phyloP scores from a whole-genome alignment of 1,140 invertebrate species.

The Drosophila neocordata region DNA sequence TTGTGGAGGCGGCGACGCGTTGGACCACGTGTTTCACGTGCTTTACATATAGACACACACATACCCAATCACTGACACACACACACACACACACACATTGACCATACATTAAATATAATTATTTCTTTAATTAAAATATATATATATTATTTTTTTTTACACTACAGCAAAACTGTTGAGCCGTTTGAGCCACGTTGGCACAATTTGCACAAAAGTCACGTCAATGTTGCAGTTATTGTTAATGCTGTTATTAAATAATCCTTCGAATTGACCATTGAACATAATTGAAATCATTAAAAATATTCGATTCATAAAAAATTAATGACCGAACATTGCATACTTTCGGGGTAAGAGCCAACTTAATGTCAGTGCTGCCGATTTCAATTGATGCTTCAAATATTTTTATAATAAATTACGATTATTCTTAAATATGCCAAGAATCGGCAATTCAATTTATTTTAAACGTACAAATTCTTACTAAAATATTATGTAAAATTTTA shows the following conservation, averaged over 20 bases:
- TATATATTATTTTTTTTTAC: conserved; percentile 36
- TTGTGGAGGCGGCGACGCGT: conserved; percentile 11
- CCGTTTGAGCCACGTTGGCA: conserved; percentile 35
- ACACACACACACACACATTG: not conserved
- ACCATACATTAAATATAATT: conserved; percentile 71
- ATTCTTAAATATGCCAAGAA: not conserved
- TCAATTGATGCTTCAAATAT: conserved; percentile 2
- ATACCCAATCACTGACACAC: conserved; percentile 1
- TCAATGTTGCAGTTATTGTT: conserved; percentile 60
- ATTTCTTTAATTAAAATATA: conserved; percentile 79
- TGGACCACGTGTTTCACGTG: conserved; percentile 30
- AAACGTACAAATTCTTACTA: no score
- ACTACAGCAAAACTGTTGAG: conserved; percentile 43
- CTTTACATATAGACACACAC: conserved; percentile 8
- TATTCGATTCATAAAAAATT: conserved; percentile 39
- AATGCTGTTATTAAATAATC: conserved; percentile 56
- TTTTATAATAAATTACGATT: not conserved
- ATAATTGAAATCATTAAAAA: conserved; percentile 77
- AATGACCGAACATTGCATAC: conserved; percentile 26
- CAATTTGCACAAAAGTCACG: conserved; percentile 72
- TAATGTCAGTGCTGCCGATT: conserved; percentile 3
- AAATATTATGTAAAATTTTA: no score
- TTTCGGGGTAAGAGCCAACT: conserved; percentile 6
- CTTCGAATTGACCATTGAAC: conserved; percentile 54
- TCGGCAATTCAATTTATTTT: not conserved